A percentile compares a stretch with the other conserved stretches of the same genome.
Conservation (phyloP, 2,888 invertebrate genomes). For the Xanthorhoe spadicearia region DNA sequence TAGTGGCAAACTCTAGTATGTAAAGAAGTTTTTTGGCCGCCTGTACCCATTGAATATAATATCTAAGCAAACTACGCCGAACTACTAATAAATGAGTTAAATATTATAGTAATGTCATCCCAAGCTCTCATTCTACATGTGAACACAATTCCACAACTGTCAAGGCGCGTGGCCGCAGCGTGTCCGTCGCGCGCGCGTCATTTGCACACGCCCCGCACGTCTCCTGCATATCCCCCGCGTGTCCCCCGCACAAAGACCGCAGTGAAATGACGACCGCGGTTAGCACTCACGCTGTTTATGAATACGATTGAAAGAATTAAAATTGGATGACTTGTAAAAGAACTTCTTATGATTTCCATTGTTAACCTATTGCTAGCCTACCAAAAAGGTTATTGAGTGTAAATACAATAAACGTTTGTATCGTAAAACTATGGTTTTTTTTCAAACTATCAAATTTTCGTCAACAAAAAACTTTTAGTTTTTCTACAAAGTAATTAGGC, state of each 20-base stretch:
- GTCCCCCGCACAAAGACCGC: slow-evolving; percentile 35
- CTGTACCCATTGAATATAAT: too few relatives aligned
- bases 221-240: slow-evolving; percentile 35
- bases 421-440: too few relatives aligned
- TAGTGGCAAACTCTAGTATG: too few relatives aligned
- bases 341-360: neutral
- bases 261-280: slow-evolving; percentile 42
- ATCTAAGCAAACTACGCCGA: too few relatives aligned
- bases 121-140: slow-evolving; percentile 23
- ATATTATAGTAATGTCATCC: slow-evolving; percentile 5
- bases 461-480: too few relatives aligned
- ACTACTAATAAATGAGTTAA: neutral
- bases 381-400: too few relatives aligned
- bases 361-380: too few relatives aligned
- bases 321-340: slow-evolving; percentile 20
- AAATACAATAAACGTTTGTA: too few relatives aligned
- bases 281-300: slow-evolving; percentile 26
- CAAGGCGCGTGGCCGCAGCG: slow-evolving; percentile 39
- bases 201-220: slow-evolving; percentile 17
- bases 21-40: too few relatives aligned
- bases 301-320: slow-evolving; percentile 40
- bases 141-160: slow-evolving; percentile 45
- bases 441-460: too few relatives aligned
- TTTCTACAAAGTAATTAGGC: too few relatives aligned
- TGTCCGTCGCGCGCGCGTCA: slow-evolving; percentile 37